Conservation (phyloP, 2,797 vertebrate species). For the Tympanoctomys barrerae region DNA sequence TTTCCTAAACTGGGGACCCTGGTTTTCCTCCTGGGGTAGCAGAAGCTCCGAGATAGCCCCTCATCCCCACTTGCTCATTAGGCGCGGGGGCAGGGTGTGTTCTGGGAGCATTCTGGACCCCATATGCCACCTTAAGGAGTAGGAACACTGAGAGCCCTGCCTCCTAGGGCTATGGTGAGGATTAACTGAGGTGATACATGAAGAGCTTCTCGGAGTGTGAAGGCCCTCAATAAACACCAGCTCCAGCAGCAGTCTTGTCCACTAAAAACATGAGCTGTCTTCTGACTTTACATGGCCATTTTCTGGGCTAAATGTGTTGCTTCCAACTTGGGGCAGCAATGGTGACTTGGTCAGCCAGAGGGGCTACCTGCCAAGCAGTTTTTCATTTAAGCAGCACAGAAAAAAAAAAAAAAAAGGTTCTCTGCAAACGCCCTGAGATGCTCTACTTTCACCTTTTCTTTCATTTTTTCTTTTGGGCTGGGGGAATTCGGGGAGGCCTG, state of each 20-base stretch:
- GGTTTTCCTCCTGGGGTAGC: neutral
- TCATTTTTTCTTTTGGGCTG: neutral
- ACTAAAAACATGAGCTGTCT: neutral
- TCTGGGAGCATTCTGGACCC: rapidly evolving
- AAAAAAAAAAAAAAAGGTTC: neutral
- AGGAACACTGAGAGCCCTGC: rapidly evolving
- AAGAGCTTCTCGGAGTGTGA: neutral
- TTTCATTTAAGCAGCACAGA: slow-evolving; percentile 43
- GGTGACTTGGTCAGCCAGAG: neutral
- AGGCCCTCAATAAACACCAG: neutral
- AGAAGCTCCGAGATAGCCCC: rapidly evolving
- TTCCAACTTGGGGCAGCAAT: neutral
- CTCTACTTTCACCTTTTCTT: neutral
- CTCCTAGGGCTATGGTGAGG: rapidly evolving
- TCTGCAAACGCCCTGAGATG: neutral
- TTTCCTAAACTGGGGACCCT: neutral
- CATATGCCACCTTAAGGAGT: neutral
- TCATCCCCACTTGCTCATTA: rapidly evolving
- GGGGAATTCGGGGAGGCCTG: slow-evolving; percentile 43
- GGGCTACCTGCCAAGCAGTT: slow-evolving; percentile 55
- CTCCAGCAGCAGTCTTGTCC: neutral
- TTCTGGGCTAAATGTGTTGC: neutral
- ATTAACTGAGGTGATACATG: rapidly evolving
- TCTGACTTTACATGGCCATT: slow-evolving; percentile 11
- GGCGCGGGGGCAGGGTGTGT: rapidly evolving